These are phyloP conservation scores for Neopipo cinnamomea DNA, from an alignment of 2,113 vertebrate genomes.

Conservation along the genomic window DNA sequence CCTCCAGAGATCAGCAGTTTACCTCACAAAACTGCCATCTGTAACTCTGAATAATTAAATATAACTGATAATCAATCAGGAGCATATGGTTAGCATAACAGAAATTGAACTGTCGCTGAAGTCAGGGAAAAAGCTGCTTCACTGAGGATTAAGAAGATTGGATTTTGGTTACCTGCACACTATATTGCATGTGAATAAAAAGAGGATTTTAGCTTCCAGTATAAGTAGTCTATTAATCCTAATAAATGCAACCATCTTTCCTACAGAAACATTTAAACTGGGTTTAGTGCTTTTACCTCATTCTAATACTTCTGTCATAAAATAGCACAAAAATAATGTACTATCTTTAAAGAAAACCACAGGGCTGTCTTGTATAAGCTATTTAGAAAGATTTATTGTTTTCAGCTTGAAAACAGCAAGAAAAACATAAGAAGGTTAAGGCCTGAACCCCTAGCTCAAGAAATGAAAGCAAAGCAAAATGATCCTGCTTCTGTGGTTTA, in stretches of 20 bases:
- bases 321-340: constrained; percentile 23
- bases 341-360: constrained; percentile 19
- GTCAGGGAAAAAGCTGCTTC: constrained; percentile 63
- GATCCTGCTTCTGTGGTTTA: neutral
- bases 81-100: constrained; percentile 67
- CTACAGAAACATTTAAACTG: constrained; percentile 50
- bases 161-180: constrained; percentile 59
- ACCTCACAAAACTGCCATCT: constrained; percentile 59
- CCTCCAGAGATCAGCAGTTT: constrained; percentile 51
- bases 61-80: constrained; percentile 66
- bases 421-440: neutral
- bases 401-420: neutral
- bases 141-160: constrained; percentile 53
- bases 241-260: constrained; percentile 47
- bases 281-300: constrained; percentile 43
- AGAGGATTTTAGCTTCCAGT: constrained; percentile 32
- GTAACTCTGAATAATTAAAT: constrained; percentile 65
- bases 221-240: constrained; percentile 66
- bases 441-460: neutral
- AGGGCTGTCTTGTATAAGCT: neutral
- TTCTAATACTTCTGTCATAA: constrained; percentile 24
- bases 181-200: constrained; percentile 50
- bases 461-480: neutral
- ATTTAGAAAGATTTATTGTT: neutral
- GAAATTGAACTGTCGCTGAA: constrained; percentile 65